Evolutionary conservation across 2,797 vertebrate genomes (phyloP).

Genomic region (Chelon auratus): DNA sequence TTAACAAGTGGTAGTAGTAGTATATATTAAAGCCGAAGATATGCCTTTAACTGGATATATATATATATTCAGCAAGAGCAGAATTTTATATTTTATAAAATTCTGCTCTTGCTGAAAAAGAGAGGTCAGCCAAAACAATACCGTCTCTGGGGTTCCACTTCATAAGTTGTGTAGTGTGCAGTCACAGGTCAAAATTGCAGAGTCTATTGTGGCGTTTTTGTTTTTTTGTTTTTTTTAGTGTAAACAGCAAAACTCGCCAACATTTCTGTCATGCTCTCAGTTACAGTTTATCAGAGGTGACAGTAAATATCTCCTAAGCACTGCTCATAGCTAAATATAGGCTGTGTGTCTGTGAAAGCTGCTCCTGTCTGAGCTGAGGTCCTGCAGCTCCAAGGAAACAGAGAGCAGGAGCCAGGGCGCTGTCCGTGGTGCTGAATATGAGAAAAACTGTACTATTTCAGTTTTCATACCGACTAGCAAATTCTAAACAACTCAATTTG

Average conservation of each 20-base stretch:
- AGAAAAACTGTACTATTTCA: not conserved
- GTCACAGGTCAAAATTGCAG: not conserved
- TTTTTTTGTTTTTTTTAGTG: not conserved
- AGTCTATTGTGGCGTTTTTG: no score
- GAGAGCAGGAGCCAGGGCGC: not conserved
- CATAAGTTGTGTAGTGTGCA: not conserved
- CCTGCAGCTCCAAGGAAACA: not conserved
- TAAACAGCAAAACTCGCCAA: not conserved
- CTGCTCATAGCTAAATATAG: not conserved
- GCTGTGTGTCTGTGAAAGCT: not conserved
- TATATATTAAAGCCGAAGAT: no score
- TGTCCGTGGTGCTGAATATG: slow-evolving; percentile 47
- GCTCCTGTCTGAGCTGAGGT: not conserved
- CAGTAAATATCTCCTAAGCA: slow-evolving; percentile 1
- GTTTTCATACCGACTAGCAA: slow-evolving; percentile 20
- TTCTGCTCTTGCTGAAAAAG: not conserved
- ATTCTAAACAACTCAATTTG: slow-evolving; percentile 22
- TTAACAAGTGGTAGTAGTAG: no score
- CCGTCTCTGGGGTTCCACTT: not conserved
- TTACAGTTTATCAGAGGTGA: slow-evolving; percentile 3
- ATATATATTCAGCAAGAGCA: no score
- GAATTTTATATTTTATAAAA: no score
- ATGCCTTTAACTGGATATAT: no score
- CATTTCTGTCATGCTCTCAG: slow-evolving; percentile 1
- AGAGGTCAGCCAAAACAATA: not conserved